A percentile compares a stretch with the other conserved stretches of the same genome.
phyloP scores from a whole-genome alignment of 1,140 invertebrate genomes.

The Nautilus pompilius region DNA sequence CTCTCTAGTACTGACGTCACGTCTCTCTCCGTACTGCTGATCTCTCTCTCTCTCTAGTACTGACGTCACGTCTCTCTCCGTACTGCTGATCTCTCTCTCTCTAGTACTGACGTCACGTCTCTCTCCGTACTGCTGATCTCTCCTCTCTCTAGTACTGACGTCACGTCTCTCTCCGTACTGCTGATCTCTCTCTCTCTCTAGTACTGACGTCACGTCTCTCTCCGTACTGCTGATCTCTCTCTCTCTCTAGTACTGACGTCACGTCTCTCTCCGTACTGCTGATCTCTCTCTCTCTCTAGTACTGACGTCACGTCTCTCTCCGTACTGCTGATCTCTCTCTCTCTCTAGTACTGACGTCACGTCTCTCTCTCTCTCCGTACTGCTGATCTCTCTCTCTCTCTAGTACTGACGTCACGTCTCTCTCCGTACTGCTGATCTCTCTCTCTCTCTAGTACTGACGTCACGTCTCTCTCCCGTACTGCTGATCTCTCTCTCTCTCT shows the following conservation, averaged over 20 bases:
- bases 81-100: background rate
- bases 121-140: background rate
- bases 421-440: background rate
- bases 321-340: background rate
- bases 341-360: background rate
- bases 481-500: background rate
- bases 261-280: background rate
- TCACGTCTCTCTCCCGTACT: background rate
- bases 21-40: background rate
- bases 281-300: background rate
- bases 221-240: background rate
- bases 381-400: background rate
- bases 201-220: too few species aligned
- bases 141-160: background rate
- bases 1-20: background rate
- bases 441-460: background rate
- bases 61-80: background rate
- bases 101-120: background rate
- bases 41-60: background rate
- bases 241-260: background rate
- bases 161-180: background rate
- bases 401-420: background rate
- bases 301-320: background rate
- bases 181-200: background rate
- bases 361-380: background rate